Percentiles rank a stretch among this genome's conserved stretches.
Conservation (phyloP, 2,797 vertebrate species). For the Coregonus suidteri region DNA sequence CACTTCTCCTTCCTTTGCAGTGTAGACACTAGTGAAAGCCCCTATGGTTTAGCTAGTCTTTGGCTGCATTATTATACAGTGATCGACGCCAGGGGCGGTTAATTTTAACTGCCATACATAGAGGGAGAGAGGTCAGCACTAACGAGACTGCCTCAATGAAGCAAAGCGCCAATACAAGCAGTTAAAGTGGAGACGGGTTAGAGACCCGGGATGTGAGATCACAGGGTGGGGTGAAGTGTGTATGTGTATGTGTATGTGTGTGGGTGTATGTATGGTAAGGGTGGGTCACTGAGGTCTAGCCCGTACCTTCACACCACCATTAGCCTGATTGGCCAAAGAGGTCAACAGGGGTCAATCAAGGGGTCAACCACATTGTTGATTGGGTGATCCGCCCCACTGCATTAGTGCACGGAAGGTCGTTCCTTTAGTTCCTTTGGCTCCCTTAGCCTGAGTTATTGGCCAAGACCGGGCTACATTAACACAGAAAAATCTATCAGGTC, state of each 20-base stretch:
- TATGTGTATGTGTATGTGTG: too few relatives aligned
- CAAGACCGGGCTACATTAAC: conserved; percentile 69
- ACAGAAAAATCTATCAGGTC: conserved; percentile 78
- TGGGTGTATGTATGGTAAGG: not conserved
- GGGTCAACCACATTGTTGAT: conserved; percentile 78
- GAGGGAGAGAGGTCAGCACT: conserved; percentile 62
- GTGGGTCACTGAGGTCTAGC: conserved; percentile 45
- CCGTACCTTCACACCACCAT: conserved; percentile 56
- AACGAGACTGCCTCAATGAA: conserved; percentile 53
- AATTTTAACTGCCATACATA: conserved; percentile 57
- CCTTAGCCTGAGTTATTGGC: conserved; percentile 73
- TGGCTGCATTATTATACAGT: conserved; percentile 32
- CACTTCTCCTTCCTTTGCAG: not conserved
- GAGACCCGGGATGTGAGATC: conserved; percentile 57
- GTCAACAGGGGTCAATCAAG: conserved; percentile 76
- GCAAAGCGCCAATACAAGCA: conserved; percentile 48
- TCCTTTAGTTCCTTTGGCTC: conserved; percentile 37
- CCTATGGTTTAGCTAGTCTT: not conserved
- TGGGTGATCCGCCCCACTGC: conserved; percentile 65
- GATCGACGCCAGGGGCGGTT: conserved; percentile 34
- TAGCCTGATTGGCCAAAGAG: conserved; percentile 80
- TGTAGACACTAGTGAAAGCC: not conserved
- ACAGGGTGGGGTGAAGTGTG: not conserved
- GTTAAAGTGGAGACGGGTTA: conserved; percentile 68
- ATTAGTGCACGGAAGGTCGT: conserved; percentile 46